phyloP scores from a whole-genome alignment of 1,140 invertebrate species.

The Bicyclus anynana region DNA sequence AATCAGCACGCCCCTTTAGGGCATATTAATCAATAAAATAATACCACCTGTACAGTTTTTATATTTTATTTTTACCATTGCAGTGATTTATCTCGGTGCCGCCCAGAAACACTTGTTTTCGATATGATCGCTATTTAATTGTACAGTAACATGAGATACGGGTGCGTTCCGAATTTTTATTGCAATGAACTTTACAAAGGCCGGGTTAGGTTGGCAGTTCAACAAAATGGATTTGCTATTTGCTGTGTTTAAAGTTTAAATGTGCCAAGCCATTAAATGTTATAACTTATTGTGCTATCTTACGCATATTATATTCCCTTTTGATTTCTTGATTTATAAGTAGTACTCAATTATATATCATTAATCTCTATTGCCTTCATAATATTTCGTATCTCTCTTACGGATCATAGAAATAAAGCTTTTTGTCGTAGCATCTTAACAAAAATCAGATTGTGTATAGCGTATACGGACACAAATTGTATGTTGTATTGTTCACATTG shows the following conservation, averaged over 20 bases:
- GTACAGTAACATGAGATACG: conserved; percentile 10
- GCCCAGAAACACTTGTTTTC: conserved; percentile 23
- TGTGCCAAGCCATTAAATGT: not conserved
- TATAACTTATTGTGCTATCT: not conserved
- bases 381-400: no score
- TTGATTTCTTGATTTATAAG: not conserved
- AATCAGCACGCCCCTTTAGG: not conserved
- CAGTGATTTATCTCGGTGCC: conserved; percentile 18
- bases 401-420: no score
- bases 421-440: no score
- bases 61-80: conserved; percentile 9
- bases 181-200: conserved; percentile 10
- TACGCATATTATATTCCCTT: no score
- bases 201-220: conserved; percentile 2
- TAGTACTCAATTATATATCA: not conserved
- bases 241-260: not conserved
- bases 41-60: conserved; percentile 15
- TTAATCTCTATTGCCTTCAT: no score
- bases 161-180: conserved; percentile 12
- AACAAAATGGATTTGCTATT: not conserved
- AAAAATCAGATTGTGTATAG: no score
- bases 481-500: no score
- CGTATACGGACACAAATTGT: no score
- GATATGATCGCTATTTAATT: conserved; percentile 27
- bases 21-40: conserved; percentile 21